phyloP scores from a whole-genome alignment of 1,140 invertebrate species.

The Drosophila carrolli region DNA sequence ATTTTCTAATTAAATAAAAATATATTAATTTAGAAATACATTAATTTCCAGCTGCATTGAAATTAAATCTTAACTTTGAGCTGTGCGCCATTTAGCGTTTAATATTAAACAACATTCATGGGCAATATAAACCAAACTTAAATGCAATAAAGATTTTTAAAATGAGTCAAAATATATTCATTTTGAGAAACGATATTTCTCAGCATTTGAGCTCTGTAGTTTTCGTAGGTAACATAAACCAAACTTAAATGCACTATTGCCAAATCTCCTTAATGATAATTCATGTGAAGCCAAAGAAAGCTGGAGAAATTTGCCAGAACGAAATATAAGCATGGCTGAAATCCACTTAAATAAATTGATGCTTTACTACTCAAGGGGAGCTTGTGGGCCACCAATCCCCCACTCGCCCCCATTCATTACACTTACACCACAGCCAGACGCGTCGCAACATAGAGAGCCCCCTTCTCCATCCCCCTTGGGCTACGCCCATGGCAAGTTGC shows the following conservation, averaged over 20 bases:
- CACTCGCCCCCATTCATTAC: constrained; percentile 54
- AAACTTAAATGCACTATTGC: constrained; percentile 1
- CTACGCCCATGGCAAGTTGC: constrained; percentile 6
- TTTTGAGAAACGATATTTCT: neutral
- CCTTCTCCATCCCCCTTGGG: neutral
- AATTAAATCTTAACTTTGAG: too few relatives aligned
- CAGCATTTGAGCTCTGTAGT: neutral
- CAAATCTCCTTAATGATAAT: constrained; percentile 26
- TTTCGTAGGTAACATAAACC: constrained; percentile 1
- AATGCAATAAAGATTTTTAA: too few relatives aligned
- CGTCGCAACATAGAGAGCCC: constrained; percentile 18
- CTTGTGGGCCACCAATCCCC: constrained; percentile 28
- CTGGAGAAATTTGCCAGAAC: constrained; percentile 25
- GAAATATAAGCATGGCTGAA: constrained; percentile 56
- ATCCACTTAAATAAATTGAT: constrained; percentile 82
- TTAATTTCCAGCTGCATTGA: too few relatives aligned
- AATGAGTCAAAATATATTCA: neutral
- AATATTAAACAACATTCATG: too few relatives aligned
- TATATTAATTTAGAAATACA: too few relatives aligned
- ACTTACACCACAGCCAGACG: constrained; percentile 55
- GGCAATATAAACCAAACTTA: too few relatives aligned
- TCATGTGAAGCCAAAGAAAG: constrained; percentile 14
- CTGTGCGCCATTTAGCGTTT: too few relatives aligned
- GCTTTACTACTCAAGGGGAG: constrained; percentile 62
- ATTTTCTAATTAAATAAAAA: too few relatives aligned